These are phyloP conservation scores for Philopotamus ludificatus DNA, from an alignment of 1,140 invertebrate species.

Conservation along the genomic window DNA sequence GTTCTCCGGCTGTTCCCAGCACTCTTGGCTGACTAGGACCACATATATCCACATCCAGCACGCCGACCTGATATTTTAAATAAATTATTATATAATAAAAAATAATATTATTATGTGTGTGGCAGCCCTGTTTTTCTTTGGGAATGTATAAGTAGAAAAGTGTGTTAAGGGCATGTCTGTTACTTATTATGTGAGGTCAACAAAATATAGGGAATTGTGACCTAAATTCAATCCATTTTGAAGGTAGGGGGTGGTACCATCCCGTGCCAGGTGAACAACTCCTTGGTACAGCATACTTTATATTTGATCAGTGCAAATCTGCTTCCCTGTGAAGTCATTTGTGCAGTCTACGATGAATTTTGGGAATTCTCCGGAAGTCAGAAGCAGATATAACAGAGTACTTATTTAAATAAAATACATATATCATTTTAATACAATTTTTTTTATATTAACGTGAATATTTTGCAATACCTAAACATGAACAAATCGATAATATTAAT, in stretches of 20 bases:
- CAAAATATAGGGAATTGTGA: constrained; percentile 20
- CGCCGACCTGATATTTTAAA: constrained; percentile 64
- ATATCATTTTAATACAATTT: too few species aligned
- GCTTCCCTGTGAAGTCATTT: constrained; percentile 10
- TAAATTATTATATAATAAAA: background rate
- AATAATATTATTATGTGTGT: background rate
- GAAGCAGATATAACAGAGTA: constrained; percentile 52
- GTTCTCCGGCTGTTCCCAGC: constrained; percentile 68
- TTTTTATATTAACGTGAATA: background rate
- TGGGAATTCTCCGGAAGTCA: constrained; percentile 43
- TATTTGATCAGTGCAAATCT: constrained; percentile 17
- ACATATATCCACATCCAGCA: constrained; percentile 92
- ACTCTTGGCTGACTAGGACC: constrained; percentile 81
- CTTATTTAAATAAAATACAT: too few species aligned
- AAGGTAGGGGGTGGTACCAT: constrained; percentile 30
- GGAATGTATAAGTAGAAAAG: background rate
- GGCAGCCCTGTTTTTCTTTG: too few species aligned
- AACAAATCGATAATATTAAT: constrained; percentile 11
- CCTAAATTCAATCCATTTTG: constrained; percentile 37
- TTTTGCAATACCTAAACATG: background rate
- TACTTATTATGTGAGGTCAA: background rate
- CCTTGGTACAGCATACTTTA: background rate
- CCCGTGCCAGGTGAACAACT: constrained; percentile 28
- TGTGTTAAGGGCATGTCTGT: background rate
- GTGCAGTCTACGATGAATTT: constrained; percentile 35